Evolutionary conservation across 2,797 vertebrate species (phyloP).

Genomic region (Pristis pectinata): DNA sequence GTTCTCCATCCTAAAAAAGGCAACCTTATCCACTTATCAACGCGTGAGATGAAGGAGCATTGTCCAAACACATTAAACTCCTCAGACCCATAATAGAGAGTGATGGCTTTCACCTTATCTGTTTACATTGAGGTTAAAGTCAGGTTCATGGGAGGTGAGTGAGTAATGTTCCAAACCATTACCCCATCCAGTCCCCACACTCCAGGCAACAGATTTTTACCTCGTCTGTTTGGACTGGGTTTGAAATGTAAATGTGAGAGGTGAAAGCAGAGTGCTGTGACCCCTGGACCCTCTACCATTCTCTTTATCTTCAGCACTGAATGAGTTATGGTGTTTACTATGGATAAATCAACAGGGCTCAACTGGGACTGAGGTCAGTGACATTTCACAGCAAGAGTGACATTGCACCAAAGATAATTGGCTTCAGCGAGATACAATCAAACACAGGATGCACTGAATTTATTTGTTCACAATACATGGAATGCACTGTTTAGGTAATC

Average conservation of each 20-base stretch:
- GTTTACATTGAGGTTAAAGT: constrained; percentile 20
- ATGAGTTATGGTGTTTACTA: not conserved
- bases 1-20: not conserved
- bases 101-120: not conserved
- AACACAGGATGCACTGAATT: not conserved
- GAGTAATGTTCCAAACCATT: not conserved
- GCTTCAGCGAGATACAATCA: not conserved
- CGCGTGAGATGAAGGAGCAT: not conserved
- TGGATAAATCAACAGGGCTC: not conserved
- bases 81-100: not conserved
- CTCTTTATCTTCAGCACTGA: not conserved
- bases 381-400: not conserved
- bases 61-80: not conserved
- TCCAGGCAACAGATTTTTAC: not conserved
- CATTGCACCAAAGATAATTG: not conserved
- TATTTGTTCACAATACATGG: too few relatives aligned
- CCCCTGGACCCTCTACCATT: not conserved
- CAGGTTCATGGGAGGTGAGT: not conserved
- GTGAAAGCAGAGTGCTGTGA: not conserved
- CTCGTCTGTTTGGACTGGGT: not conserved
- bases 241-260: constrained; percentile 1
- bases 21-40: not conserved
- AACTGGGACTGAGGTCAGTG: not conserved
- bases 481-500: not conserved
- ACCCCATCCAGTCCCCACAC: not conserved